A percentile compares a stretch with the other conserved stretches of the same genome.
phyloP scores from a whole-genome alignment of 1,140 invertebrate genomes.

The Drosophila littoralis region DNA sequence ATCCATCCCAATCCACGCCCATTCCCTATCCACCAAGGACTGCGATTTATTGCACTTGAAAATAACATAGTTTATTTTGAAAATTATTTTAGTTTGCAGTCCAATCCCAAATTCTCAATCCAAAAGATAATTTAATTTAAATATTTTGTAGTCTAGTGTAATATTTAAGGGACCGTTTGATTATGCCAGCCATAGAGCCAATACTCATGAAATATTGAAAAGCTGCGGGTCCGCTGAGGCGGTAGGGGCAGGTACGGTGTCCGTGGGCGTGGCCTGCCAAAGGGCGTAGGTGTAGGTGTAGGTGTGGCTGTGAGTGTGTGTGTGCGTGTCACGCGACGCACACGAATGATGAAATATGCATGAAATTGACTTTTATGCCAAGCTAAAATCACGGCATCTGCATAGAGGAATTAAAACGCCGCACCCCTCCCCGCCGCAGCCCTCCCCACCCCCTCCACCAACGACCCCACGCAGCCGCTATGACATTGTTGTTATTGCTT shows the following conservation, averaged over 20 bases:
- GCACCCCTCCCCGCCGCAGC: background rate
- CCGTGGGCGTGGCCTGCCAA: slow-evolving; percentile 14
- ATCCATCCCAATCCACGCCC: no score
- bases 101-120: background rate
- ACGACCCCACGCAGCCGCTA: background rate
- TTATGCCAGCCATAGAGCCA: slow-evolving; percentile 62
- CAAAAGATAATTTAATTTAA: no score
- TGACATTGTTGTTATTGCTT: slow-evolving; percentile 50
- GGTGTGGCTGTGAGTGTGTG: slow-evolving; percentile 5
- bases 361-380: slow-evolving; percentile 79
- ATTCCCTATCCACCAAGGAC: no score
- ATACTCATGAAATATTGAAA: slow-evolving; percentile 80
- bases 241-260: slow-evolving; percentile 17
- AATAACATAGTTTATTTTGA: background rate
- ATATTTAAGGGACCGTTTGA: slow-evolving; percentile 63
- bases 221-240: slow-evolving; percentile 54
- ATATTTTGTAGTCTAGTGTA: slow-evolving; percentile 54
- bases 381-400: slow-evolving; percentile 72
- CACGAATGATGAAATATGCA: slow-evolving; percentile 76
- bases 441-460: background rate
- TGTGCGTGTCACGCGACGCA: slow-evolving; percentile 45
- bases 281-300: slow-evolving; percentile 19
- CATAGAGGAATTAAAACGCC: slow-evolving; percentile 41
- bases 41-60: background rate
- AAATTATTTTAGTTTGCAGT: no score